A percentile compares a stretch with the other conserved stretches of the same genome.
Conservation (phyloP, 2,113 vertebrate genomes). For the Eurypyga helias region DNA sequence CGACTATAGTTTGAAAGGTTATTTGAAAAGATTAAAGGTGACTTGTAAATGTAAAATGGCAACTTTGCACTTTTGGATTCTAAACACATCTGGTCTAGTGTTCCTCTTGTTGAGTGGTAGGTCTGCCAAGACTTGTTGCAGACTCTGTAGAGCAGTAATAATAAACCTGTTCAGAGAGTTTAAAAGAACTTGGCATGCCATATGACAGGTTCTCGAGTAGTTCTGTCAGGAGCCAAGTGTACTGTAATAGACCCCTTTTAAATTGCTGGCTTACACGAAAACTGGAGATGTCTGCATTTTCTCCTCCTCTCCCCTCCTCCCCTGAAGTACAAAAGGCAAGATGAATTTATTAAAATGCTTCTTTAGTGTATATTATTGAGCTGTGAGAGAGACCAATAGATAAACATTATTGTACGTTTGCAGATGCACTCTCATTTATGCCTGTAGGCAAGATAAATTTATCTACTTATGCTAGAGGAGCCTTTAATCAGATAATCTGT, state of each 20-base stretch:
- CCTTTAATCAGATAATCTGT: constrained; percentile 51
- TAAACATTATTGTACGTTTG: constrained; percentile 42
- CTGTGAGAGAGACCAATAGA: constrained; percentile 1
- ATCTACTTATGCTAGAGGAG: constrained; percentile 46
- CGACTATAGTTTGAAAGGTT: constrained; percentile 13
- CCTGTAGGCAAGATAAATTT: constrained; percentile 25
- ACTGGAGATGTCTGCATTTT: constrained; percentile 29
- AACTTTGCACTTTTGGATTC: constrained; percentile 38
- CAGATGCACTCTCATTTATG: constrained; percentile 14
- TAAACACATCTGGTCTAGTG: constrained; percentile 57
- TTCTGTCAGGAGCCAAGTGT: constrained; percentile 57
- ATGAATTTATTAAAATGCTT: constrained; percentile 39
- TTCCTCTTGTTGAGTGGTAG: constrained; percentile 37
- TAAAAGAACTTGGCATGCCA: constrained; percentile 55
- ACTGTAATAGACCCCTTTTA: constrained; percentile 59
- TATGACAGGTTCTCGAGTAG: constrained; percentile 55
- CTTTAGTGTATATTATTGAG: constrained; percentile 5
- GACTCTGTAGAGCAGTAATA: constrained; percentile 49
- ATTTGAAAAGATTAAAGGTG: constrained; percentile 49
- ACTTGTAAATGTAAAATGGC: constrained; percentile 56
- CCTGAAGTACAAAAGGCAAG: constrained; percentile 14
- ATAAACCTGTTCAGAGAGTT: constrained; percentile 62
- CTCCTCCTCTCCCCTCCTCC: neutral
- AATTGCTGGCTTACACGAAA: constrained; percentile 39
- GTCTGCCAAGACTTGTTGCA: constrained; percentile 63